Base-by-base conservation (phyloP, 30 jellyfish, hydroid and myxozoan genomes). In the Nemopilema nomurai region DNA sequence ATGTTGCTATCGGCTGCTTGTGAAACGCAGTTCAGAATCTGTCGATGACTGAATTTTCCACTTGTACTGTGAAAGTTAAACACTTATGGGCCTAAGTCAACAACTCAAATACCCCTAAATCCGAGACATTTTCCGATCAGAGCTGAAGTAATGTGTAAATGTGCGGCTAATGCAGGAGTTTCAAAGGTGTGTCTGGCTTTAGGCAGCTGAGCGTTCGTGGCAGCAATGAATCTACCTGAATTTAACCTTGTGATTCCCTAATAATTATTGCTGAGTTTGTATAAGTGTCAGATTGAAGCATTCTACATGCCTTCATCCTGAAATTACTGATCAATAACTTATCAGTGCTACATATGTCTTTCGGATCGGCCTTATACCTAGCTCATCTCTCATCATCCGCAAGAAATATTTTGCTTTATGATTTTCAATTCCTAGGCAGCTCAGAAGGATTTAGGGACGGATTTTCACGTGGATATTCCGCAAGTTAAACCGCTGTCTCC, bases 401-500 rank as follows among this genome's bases (percentile, higher is more conserved):
- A 41, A 41, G 6, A 3, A 41, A 41, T 41, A 41, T 41, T 41
- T 41, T 41, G 57, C 57, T 41, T 41, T 3, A 3, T 41, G 57
- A 41, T 3, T 41, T 6, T 41, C 6, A 41, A 41, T 26, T 57
- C 31, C 23, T 31, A 96, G 97, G 94, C 92, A 0, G 96, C 96
- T 13, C 90, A 86, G 28, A 82, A 65, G 64, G 98, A 90, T 27
- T 75, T 90, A 27, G 62, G 67, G 17, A 62, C 82, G 16, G 90
- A 80, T 32, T 95, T 64, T 68, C 22, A 68, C 0, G 87, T 91
- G 0, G 72, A 76, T 18, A 90, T 95, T 6, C 99, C 99, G 28
- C 99, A 95, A 90, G 94, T 93, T 16, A 90, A 90, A 67, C 99
- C 99, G 7, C 88, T 96, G 64, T 90, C 99, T 13, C 98, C 98